Evolutionary conservation across 1,140 invertebrate genomes (phyloP), one percentile per base, ranked within the genome.

Genomic region (Hylaeus anthracinus): DNA sequence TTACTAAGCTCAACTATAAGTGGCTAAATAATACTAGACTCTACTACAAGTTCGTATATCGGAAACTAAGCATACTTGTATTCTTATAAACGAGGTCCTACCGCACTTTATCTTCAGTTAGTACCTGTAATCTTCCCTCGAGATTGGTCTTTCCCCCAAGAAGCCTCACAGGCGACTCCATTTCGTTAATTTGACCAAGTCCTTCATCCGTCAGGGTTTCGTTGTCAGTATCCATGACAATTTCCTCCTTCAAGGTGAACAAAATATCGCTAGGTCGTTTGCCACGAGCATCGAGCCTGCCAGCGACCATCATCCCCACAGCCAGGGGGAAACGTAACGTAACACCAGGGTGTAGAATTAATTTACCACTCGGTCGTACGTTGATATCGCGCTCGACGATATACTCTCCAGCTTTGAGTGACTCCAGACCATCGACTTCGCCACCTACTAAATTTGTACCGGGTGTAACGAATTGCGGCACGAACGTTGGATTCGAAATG

Each of bases 261-360:
- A 95, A 94, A 74, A 97, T 97, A 87, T 97, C 96, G 86, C 96
- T 96, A 0, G 96, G 96, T 43, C 95, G 94, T 73, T 95, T 95
- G 1, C 97, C 97, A 85, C 96, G 94, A 1, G 97, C 97, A 86
- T 98, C 97, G 53, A 99, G 91, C 90, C 96, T 96, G 5, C 98
- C 98, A 56, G 98, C 98, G 3, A 99, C 96, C 96, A 99, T 98
- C 95, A 99, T 98, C 15, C 99, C 99, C 61, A 99, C 96, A 53
- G 97, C 96, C 64, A 98, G 96, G 66, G 97, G 96, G 93, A 98
- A 98, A 83, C 95, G 95, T 3, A 99, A 93, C 0, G 96, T 97
- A 0, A 98, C 98, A 0, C 98, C 98, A 1, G 97, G 96, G 58
- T 97, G 95, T 14, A 99, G 93, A 0, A 96, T 97, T 10, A 99